phyloP scores from a whole-genome alignment of 2,888 invertebrate species.

The Trichopria drosophilae region DNA sequence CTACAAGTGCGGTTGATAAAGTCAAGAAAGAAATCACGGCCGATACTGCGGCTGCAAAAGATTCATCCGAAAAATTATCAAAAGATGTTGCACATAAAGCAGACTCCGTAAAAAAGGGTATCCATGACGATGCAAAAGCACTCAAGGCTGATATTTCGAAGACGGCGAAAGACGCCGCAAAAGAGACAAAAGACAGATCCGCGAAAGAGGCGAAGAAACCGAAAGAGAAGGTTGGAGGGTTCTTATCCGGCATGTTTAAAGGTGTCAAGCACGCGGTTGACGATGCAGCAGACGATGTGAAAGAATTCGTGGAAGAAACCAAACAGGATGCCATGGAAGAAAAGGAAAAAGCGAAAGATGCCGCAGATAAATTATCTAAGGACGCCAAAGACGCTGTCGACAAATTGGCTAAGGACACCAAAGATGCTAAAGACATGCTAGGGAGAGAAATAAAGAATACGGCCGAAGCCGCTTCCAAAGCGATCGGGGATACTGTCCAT shows the following conservation, averaged over 20 bases:
- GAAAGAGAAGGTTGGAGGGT: conserved; percentile 29
- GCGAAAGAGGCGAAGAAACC: conserved; percentile 32
- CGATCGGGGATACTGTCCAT: no score
- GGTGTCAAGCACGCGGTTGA: conserved; percentile 22
- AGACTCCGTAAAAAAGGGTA: no score
- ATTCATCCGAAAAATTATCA: neutral
- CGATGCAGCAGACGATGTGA: conserved; percentile 24
- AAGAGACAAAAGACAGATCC: conserved; percentile 28
- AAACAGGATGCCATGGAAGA: conserved; percentile 27
- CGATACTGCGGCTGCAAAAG: conserved; percentile 10
- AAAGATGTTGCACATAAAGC: no score
- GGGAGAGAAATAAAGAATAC: no score
- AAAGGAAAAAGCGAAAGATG: conserved; percentile 24
- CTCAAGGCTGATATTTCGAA: no score
- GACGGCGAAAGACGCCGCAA: no score
- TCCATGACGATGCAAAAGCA: conserved; percentile 9
- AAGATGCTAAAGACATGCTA: no score
- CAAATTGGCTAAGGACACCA: no score
- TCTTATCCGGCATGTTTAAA: conserved; percentile 31
- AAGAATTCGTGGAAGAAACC: no score
- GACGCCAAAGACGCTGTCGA: conserved; percentile 14
- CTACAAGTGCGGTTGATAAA: conserved; percentile 12
- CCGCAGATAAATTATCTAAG: conserved; percentile 47
- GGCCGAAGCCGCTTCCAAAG: no score
- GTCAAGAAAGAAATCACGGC: conserved; percentile 13